Base-by-base conservation (phyloP, 2,888 invertebrate genomes). In the Scotopteryx bipunctaria region DNA sequence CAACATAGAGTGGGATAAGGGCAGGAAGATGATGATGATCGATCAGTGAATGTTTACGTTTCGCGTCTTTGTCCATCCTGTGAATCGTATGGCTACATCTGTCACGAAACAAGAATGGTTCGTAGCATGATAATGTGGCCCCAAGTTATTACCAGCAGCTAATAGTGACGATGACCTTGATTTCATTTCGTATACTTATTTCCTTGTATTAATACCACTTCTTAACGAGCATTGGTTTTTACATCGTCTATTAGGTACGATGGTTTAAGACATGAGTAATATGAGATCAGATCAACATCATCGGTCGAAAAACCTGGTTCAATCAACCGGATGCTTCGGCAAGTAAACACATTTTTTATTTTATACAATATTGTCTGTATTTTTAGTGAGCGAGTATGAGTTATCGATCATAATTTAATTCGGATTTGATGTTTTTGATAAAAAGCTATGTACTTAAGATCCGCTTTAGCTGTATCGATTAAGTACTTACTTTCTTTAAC, bases 251-350 rank as follows among this genome's bases (percentile, higher is more conserved):
- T 29, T 37, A n/a, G n/a, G n/a, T n/a, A 44, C 4, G 25, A 13
- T 27, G 8, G 9, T 33, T 25, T 27, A 35, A 9, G 19, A 27
- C 27, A 36, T 44, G 44, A 19, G 17, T 23, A 17, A 35, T 23
- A 14, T 35, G 35, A 27, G 31, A 11, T 21, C n/a, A 31, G n/a
- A 25, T 33, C 27, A 13, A 38, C n/a, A 46, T 33, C 16, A 47
- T 47, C 40, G n/a, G 11, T 31, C 33, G 31, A 42, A 46, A 46
- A 42, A 47, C 6, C 27, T 33, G 27, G 52, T 47, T 53, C 52
- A 53, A 38, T 43, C 43, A 53, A 43, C 53, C 47, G 53, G 53
- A 53, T 53, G 14, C 16, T 27, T 32, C 8, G 13, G 31, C 14
- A 14, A 9, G 14, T 9, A 31, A 31, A 38, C 27, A 35, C n/a